Conservation (phyloP, 2,797 vertebrate genomes). For the Poecilia picta region DNA sequence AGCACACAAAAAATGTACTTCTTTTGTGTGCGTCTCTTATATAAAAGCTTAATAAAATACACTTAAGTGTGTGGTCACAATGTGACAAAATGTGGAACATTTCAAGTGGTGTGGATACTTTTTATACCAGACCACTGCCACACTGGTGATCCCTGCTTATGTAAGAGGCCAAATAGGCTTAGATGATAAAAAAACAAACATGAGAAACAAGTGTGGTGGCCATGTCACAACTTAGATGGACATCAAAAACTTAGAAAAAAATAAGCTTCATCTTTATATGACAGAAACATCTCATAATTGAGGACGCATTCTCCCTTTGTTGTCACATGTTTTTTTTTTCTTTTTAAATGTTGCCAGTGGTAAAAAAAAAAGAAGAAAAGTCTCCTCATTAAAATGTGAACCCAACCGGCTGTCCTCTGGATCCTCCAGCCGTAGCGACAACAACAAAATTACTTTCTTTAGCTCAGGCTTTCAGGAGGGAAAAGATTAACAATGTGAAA, state of each 20-base stretch:
- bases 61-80: not conserved
- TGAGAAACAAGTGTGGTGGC: not conserved
- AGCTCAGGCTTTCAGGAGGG: not conserved
- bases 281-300: not conserved
- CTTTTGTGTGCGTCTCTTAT: not conserved
- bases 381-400: slow-evolving; percentile 3
- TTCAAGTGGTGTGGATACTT: not conserved
- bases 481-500: not conserved
- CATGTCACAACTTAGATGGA: not conserved
- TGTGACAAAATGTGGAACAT: not conserved
- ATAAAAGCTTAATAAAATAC: not conserved
- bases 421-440: not conserved
- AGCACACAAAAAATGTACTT: not conserved
- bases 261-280: not conserved
- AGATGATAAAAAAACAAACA: not conserved
- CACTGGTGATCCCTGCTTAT: not conserved
- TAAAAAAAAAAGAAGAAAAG: not conserved
- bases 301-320: not conserved
- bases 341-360: not conserved
- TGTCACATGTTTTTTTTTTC: not conserved
- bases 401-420: not conserved
- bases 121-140: not conserved
- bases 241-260: not conserved
- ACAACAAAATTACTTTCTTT: not conserved
- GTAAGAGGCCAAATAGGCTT: not conserved